Evolutionary conservation across 2,113 vertebrate genomes (phyloP).

Genomic region (Plestiodon gilberti): DNA sequence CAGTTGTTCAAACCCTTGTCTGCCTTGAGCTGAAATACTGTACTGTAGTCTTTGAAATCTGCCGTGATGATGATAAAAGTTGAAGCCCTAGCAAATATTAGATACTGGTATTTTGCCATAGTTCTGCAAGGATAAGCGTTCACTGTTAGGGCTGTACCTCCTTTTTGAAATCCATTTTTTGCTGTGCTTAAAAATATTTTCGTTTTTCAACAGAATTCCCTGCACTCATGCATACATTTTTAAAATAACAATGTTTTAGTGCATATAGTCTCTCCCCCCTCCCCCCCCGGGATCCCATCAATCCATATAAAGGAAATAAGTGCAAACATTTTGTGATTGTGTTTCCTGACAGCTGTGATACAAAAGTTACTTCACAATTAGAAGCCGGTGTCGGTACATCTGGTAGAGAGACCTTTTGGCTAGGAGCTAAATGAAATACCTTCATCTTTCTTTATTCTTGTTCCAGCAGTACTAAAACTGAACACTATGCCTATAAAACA

Average conservation of each 20-base stretch:
- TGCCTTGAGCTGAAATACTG: neutral
- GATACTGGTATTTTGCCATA: neutral
- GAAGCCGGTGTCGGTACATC: accelerated
- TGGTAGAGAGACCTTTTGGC: neutral
- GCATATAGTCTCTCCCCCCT: too few species aligned
- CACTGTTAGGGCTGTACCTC: neutral
- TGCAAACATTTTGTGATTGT: neutral
- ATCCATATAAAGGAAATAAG: neutral
- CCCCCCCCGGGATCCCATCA: neutral
- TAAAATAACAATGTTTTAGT: neutral
- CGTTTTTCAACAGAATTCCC: neutral
- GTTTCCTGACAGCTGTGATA: neutral
- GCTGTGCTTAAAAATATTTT: neutral
- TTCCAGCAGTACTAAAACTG: neutral
- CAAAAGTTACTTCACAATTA: neutral
- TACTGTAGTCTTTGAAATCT: neutral
- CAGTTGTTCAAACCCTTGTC: neutral
- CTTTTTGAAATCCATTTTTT: neutral
- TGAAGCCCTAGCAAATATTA: neutral
- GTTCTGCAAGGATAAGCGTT: neutral
- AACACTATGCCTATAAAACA: neutral
- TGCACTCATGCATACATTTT: neutral
- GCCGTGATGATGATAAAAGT: conserved; percentile 26
- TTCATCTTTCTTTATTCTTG: conserved; percentile 22
- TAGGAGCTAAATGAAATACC: accelerated